A percentile compares a stretch with the other conserved stretches of the same genome.
Evolutionary conservation across 1,140 invertebrate genomes (phyloP).

Genomic region (Drosophila kurseongensis): DNA sequence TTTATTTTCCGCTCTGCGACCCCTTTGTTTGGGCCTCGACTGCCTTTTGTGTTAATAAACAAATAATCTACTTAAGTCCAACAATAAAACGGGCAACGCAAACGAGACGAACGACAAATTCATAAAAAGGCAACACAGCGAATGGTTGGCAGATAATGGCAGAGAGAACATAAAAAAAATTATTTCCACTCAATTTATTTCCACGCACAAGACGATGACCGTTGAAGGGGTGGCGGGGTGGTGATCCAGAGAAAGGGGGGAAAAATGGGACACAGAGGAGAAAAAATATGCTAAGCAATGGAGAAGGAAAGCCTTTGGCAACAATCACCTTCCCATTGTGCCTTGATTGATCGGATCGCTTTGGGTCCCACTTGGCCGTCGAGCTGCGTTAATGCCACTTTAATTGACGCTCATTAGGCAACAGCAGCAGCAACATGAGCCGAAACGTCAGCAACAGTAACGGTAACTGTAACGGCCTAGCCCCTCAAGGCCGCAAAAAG

Average conservation of each 20-base stretch:
- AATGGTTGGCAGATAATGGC: conserved; percentile 10
- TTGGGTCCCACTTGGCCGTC: conserved; percentile 38
- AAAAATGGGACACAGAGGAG: no score
- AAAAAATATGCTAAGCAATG: conserved; percentile 25
- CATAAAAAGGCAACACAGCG: conserved; percentile 51
- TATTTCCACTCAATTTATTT: conserved; percentile 76
- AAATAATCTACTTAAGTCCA: conserved; percentile 77
- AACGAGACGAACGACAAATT: conserved; percentile 61
- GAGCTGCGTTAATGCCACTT: conserved; percentile 64
- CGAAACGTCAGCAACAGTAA: conserved; percentile 15
- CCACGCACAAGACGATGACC: conserved; percentile 33
- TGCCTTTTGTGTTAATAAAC: conserved; percentile 79
- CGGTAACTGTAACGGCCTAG: background rate
- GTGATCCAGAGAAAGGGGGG: background rate
- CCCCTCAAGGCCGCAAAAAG: conserved; percentile 5
- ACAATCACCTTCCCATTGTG: conserved; percentile 35
- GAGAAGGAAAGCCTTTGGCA: conserved; percentile 12
- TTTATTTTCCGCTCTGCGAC: conserved; percentile 7
- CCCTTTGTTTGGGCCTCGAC: conserved; percentile 21
- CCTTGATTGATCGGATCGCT: conserved; percentile 65
- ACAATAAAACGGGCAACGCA: conserved; percentile 52
- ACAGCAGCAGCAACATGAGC: conserved; percentile 22
- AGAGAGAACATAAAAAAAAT: conserved; percentile 56
- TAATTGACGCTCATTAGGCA: conserved; percentile 70
- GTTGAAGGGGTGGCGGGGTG: no score